Evolutionary conservation across 53 echinoderm and acorn worm species (phyloP).

Genomic region (Arbacia lixula): DNA sequence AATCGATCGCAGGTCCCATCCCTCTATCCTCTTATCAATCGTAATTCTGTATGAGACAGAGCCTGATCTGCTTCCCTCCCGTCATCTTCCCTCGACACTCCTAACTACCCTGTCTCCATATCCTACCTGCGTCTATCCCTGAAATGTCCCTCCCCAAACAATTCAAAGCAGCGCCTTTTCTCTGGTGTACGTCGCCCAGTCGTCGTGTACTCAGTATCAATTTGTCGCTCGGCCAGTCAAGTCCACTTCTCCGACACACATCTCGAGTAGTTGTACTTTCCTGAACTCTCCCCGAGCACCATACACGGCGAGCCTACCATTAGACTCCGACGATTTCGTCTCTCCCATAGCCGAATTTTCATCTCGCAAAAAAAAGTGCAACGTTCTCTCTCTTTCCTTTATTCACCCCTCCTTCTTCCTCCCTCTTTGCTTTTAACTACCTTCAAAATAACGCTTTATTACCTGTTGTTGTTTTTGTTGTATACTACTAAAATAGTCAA

Average conservation of each 20-base stretch:
- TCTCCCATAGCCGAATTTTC: constrained; percentile 4
- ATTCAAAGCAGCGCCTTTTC: no score
- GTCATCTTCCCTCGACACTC: no score
- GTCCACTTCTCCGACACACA: constrained; percentile 25
- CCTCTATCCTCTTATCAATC: no score
- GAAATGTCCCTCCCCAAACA: no score
- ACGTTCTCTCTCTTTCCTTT: background rate
- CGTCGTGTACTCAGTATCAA: constrained; percentile 32
- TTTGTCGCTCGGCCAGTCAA: background rate
- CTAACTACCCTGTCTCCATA: no score
- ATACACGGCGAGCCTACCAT: background rate
- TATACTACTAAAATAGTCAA: constrained; percentile 12
- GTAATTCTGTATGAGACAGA: no score
- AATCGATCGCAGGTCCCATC: no score
- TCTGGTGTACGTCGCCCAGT: no score
- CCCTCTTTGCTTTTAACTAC: constrained; percentile 20
- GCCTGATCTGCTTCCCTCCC: no score
- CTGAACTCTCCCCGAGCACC: constrained; percentile 7
- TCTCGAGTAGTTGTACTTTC: constrained; percentile 35
- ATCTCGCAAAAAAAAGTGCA: constrained; percentile 34
- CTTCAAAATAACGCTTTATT: constrained; percentile 3
- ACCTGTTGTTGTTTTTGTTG: constrained; percentile 29
- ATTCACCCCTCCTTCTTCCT: background rate
- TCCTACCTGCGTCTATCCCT: no score
- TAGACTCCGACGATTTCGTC: background rate